A percentile compares a stretch with the other conserved stretches of the same genome.
Evolutionary conservation across 2,888 invertebrate genomes (phyloP).

Genomic region (Amphipoea lucens): DNA sequence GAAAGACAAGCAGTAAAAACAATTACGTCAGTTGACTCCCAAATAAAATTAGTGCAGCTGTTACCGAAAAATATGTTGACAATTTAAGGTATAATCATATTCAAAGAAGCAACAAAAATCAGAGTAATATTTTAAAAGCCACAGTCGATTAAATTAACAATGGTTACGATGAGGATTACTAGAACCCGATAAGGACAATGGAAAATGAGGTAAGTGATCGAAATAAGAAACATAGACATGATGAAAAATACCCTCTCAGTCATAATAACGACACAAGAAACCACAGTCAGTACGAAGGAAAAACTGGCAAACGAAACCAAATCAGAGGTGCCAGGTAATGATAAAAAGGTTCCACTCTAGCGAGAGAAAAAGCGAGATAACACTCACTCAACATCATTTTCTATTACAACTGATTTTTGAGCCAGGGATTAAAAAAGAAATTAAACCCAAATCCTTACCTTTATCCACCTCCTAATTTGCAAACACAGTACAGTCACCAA

Average conservation of each 20-base stretch:
- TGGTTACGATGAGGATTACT: not conserved
- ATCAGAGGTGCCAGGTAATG: not conserved
- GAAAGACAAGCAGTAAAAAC: not conserved
- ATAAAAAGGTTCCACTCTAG: not conserved
- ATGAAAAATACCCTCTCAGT: not conserved
- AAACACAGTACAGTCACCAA: constrained; percentile 38
- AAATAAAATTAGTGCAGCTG: not conserved
- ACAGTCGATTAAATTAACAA: not conserved
- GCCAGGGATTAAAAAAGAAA: not conserved
- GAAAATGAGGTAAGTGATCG: not conserved
- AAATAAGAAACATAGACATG: not conserved
- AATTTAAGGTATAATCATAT: not conserved
- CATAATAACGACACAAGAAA: not conserved
- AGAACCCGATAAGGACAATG: not conserved
- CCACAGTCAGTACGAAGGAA: not conserved
- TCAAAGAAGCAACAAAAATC: not conserved
- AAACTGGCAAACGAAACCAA: not conserved
- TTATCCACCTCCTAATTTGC: constrained; percentile 26
- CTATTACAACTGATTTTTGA: not conserved
- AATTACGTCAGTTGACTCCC: not conserved
- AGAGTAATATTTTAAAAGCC: not conserved
- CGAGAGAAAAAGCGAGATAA: not conserved
- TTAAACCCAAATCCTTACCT: constrained; percentile 2
- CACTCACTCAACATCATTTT: not conserved
- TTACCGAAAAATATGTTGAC: not conserved